These are phyloP conservation scores for Rhincodon typus DNA, from an alignment of 2,797 vertebrate species.

Conservation along the genomic window DNA sequence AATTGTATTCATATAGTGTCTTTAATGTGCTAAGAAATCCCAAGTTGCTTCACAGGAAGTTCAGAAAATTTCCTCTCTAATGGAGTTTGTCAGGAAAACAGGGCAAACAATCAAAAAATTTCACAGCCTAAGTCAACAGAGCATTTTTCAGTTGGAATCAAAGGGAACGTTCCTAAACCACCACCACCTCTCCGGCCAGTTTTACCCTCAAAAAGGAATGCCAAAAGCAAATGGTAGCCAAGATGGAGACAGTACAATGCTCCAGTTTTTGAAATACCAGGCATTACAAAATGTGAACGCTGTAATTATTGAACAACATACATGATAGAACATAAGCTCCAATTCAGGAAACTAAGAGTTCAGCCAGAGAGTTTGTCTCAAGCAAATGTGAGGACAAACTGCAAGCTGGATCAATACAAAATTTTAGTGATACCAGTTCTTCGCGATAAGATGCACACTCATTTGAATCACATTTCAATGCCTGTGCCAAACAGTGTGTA, in stretches of 20 bases:
- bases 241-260: background rate
- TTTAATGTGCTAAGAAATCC: background rate
- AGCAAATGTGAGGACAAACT: background rate
- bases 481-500: constrained; percentile 11
- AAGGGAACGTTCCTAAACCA: background rate
- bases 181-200: background rate
- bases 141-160: background rate
- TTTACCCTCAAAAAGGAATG: background rate
- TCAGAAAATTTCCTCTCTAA: background rate
- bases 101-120: background rate
- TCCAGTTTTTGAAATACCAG: background rate
- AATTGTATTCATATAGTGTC: background rate
- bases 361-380: background rate
- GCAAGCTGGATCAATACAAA: background rate
- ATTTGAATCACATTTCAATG: constrained; percentile 27
- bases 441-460: background rate
- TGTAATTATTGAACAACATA: background rate
- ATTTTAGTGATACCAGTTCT: background rate
- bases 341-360: background rate
- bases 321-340: background rate
- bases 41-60: background rate
- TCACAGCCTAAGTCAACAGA: too few relatives aligned
- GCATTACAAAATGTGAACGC: background rate
- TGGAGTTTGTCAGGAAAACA: too few relatives aligned
- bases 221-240: background rate